phyloP scores from a whole-genome alignment of 2,888 invertebrate genomes.

The Tuberolachnus salignus region DNA sequence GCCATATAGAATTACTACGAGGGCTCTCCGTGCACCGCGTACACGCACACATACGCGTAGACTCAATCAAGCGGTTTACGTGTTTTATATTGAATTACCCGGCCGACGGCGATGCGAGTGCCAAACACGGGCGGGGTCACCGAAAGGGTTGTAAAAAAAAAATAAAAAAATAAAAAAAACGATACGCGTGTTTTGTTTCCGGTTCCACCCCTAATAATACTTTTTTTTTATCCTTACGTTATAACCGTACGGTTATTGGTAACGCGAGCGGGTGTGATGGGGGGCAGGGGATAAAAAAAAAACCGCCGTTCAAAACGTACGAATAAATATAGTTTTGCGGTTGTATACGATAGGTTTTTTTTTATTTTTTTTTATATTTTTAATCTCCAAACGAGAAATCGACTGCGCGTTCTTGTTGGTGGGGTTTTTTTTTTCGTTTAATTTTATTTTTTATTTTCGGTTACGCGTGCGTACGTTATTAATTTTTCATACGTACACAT shows the following conservation, averaged over 20 bases:
- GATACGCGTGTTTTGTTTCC: too few relatives aligned
- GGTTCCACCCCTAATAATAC: too few relatives aligned
- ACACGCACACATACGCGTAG: not conserved
- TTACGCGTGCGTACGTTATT: not conserved
- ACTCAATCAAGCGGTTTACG: constrained; percentile 32
- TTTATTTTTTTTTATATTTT: not conserved
- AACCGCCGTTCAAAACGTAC: not conserved
- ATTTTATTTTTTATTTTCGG: too few relatives aligned
- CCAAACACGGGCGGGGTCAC: not conserved
- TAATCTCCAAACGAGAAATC: constrained; percentile 23
- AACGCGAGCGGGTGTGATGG: not conserved
- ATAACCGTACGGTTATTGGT: not conserved
- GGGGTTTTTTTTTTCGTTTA: not conserved
- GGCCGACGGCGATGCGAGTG: not conserved
- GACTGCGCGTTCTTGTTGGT: not conserved
- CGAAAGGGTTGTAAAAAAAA: too few relatives aligned
- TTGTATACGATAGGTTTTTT: not conserved
- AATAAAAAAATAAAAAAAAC: too few relatives aligned
- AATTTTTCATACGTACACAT: not conserved
- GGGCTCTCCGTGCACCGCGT: not conserved
- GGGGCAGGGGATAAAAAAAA: too few relatives aligned
- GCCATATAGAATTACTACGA: constrained; percentile 1
- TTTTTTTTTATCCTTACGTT: not conserved
- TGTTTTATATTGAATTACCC: constrained; percentile 30
- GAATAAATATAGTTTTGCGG: too few relatives aligned